Evolutionary conservation across 2,888 invertebrate species (phyloP), one percentile per base, ranked within the genome.

Genomic region (Coleophora flavipennella): DNA sequence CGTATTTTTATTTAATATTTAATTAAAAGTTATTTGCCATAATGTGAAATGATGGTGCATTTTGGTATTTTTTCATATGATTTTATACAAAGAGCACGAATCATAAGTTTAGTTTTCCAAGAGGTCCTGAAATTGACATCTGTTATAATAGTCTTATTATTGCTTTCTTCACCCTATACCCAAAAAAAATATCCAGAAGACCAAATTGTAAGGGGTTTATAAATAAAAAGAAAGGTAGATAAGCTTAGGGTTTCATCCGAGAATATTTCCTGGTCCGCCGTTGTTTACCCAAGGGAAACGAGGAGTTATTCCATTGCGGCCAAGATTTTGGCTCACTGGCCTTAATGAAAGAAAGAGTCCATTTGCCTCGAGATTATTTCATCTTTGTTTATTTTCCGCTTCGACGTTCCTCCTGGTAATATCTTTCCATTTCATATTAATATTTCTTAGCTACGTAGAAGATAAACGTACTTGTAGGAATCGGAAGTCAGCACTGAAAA

Each of bases 311-410:
- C 58, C 59, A 55, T 57, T 52, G 51, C 57, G 56, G 65, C 62
- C 55, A 57, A 58, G 63, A 69, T 70, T 69, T 73, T 65, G 59
- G 61, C 57, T 62, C 58, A 54, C 58, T 53, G 63, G 55, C 65
- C 67, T 66, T 74, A 76, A 76, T 76, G 72, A 74, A 78, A 77
- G 72, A 70, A 78, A 77, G 72, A 70, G 67, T 71, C 72, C 61
- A 59, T 66, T 67, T 60, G 62, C 58, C 59, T 55, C 48, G 59
- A 65, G 64, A 74, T 69, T 71, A 70, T 73, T 75, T 63, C 49
- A 50, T 61, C 57, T 62, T 65, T 67, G 65, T 70, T 74, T 73
- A 68, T 72, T 74, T 69, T 62, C n/a, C 53, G 53, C 66, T 51
- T 50, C 45, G 48, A 51, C 53, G 53, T 55, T 53, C 51, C 50